Evolutionary conservation across 2,113 vertebrate species (phyloP).

Genomic region (Corapipo altera): DNA sequence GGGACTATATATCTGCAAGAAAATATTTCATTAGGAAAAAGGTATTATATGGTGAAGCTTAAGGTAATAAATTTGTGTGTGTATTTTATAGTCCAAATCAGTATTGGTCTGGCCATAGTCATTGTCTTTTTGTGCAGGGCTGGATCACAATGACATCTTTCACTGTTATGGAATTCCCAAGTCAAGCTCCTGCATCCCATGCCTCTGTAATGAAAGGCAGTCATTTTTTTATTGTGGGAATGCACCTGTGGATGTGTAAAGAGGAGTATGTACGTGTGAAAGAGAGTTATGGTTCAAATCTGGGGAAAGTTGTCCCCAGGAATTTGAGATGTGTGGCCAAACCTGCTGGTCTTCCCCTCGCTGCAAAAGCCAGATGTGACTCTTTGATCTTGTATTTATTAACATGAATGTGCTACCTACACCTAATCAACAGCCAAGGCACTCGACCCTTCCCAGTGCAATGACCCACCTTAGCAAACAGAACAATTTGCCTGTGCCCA

Average conservation of each 20-base stretch:
- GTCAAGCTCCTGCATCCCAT: not conserved
- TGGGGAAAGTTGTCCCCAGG: not conserved
- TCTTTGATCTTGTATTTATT: not conserved
- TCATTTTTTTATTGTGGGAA: not conserved
- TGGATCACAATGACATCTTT: not conserved
- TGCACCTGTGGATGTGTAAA: not conserved
- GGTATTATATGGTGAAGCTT: not conserved
- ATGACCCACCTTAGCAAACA: not conserved
- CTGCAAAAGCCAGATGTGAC: not conserved
- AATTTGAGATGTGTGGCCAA: not conserved
- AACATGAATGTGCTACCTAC: not conserved
- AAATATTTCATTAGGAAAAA: not conserved
- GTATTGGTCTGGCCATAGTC: not conserved
- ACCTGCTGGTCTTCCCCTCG: not conserved
- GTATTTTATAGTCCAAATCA: not conserved
- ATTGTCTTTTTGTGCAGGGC: not conserved
- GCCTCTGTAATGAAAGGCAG: not conserved
- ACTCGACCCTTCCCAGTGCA: not conserved
- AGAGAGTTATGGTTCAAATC: not conserved
- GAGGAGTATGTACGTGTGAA: not conserved
- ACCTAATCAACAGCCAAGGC: not conserved
- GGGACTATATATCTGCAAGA: not conserved
- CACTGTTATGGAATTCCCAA: not conserved
- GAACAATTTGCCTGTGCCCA: not conserved
- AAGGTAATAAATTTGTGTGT: not conserved